phyloP scores from a whole-genome alignment of 1,140 invertebrate genomes.

The Drosophila nasuta region DNA sequence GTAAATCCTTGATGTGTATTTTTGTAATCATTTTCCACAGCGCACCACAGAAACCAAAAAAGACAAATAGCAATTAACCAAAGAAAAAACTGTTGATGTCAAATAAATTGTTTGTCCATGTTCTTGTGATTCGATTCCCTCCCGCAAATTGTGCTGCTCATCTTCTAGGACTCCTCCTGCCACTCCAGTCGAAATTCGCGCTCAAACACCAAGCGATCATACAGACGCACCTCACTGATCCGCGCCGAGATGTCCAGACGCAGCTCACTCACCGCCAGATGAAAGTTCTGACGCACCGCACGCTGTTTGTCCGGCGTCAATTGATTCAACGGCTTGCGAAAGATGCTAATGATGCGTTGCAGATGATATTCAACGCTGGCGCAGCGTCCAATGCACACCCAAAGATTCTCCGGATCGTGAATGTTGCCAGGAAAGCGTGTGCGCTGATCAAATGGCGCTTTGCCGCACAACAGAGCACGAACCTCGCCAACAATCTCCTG shows the following conservation, averaged over 20 bases:
- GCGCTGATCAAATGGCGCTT: slow-evolving; percentile 71
- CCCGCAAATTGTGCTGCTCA: slow-evolving; percentile 3
- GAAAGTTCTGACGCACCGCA: slow-evolving; percentile 75
- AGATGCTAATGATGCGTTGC: slow-evolving; percentile 74
- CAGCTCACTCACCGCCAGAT: slow-evolving; percentile 75
- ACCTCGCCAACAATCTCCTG: slow-evolving; percentile 76
- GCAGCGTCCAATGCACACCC: slow-evolving; percentile 78
- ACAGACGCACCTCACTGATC: slow-evolving; percentile 74
- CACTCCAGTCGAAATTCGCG: slow-evolving; percentile 78
- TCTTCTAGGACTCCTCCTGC: slow-evolving; percentile 65
- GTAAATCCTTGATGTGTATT: slow-evolving; percentile 63
- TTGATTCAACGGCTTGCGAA: slow-evolving; percentile 72
- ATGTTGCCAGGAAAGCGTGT: slow-evolving; percentile 79
- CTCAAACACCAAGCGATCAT: slow-evolving; percentile 77
- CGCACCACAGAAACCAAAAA: slow-evolving; percentile 42
- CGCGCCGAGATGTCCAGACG: slow-evolving; percentile 79
- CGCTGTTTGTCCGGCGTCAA: slow-evolving; percentile 76
- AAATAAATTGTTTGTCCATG: slow-evolving; percentile 71
- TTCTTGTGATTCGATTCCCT: slow-evolving; percentile 42
- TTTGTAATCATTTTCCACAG: slow-evolving; percentile 67
- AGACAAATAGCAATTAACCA: slow-evolving; percentile 27
- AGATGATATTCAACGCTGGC: slow-evolving; percentile 79
- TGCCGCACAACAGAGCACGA: slow-evolving; percentile 56
- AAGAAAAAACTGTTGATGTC: slow-evolving; percentile 40
- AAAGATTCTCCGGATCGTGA: slow-evolving; percentile 79